A percentile compares a stretch with the other conserved stretches of the same genome.
Conservation (phyloP, 92 coral and sea anemone species). For the Umimayanthus chanpuru region DNA sequence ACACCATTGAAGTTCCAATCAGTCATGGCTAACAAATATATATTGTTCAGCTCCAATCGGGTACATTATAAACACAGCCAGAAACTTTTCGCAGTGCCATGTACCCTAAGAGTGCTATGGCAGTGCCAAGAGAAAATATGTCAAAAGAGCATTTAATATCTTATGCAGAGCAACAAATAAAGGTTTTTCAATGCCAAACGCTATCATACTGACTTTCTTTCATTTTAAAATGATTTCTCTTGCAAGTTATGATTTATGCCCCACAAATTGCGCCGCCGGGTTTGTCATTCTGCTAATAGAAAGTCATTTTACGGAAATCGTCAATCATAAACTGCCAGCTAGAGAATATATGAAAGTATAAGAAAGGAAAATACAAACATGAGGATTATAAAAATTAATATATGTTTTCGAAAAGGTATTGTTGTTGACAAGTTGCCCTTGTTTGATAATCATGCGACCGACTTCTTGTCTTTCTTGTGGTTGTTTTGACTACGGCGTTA, state of each 20-base stretch:
- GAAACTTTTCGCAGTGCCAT: not conserved
- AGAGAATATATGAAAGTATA: not conserved
- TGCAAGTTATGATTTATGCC: not conserved
- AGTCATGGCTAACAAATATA: not conserved
- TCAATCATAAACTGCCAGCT: conserved; percentile 24
- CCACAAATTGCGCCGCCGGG: not conserved
- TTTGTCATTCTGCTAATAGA: not conserved
- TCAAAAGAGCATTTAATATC: not conserved
- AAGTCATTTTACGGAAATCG: conserved; percentile 8
- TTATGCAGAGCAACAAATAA: not conserved
- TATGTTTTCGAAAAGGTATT: not conserved
- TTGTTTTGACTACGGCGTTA: conserved; percentile 17
- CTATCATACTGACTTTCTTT: not conserved
- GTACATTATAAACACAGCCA: not conserved
- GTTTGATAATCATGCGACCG: conserved; percentile 4
- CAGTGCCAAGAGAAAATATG: not conserved
- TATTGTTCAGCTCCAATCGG: not conserved
- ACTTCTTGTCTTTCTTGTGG: not conserved
- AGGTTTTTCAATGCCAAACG: not conserved
- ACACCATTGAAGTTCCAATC: no score
- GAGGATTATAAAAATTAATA: not conserved
- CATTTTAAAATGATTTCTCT: not conserved
- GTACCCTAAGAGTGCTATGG: not conserved
- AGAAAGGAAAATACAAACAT: conserved; percentile 1
- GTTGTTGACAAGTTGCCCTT: not conserved